Conservation (phyloP, 2,113 vertebrate species). For the Hydrolagus affinis region DNA sequence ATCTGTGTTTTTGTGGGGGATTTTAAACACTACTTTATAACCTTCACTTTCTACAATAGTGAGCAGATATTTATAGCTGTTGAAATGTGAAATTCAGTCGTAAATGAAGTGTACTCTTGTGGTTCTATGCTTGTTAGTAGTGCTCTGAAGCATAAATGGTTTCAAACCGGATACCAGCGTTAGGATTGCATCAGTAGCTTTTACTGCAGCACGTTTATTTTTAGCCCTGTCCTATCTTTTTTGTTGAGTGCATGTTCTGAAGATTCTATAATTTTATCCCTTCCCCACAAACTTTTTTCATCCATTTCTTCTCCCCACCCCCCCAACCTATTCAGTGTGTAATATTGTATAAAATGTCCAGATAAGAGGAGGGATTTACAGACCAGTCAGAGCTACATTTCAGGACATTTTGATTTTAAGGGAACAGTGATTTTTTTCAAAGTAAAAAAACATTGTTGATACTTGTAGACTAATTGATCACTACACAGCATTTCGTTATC, state of each 20-base stretch:
- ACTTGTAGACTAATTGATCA: constrained; percentile 10
- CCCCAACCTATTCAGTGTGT: not conserved
- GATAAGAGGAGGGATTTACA: constrained; percentile 29
- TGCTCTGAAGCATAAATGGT: not conserved
- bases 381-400: constrained; percentile 28
- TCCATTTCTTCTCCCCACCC: not conserved
- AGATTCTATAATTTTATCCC: constrained; percentile 15
- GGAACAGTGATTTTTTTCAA: not conserved
- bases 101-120: not conserved
- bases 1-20: not conserved
- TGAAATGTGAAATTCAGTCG: not conserved
- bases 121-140: no score
- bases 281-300: not conserved
- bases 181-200: constrained; percentile 4
- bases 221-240: constrained; percentile 12
- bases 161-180: not conserved
- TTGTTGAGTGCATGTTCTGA: not conserved
- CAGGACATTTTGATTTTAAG: not conserved
- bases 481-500: constrained; percentile 23
- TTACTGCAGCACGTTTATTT: not conserved
- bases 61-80: not conserved
- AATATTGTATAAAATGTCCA: constrained; percentile 21
- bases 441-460: not conserved
- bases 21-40: not conserved
- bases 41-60: not conserved